phyloP scores from a whole-genome alignment of 2,113 vertebrate genomes.

The Gnathonemus longibarbis region DNA sequence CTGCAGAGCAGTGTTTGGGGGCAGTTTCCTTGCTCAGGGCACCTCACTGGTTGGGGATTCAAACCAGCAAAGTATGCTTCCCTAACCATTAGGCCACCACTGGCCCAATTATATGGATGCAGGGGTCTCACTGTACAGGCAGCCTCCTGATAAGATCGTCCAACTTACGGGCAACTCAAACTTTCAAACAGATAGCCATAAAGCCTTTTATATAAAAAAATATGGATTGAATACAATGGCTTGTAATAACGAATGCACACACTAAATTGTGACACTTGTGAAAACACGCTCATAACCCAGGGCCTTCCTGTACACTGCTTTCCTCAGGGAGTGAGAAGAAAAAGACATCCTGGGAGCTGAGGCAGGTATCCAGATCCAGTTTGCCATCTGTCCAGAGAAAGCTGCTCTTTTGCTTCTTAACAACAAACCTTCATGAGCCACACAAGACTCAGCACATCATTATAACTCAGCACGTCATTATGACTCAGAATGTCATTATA shows the following conservation, averaged over 20 bases:
- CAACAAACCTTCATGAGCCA: background rate
- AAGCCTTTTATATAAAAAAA: background rate
- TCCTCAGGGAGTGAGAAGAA: background rate
- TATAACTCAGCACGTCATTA: background rate
- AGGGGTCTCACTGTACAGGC: background rate
- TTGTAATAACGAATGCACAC: background rate
- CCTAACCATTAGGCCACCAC: too few relatives aligned
- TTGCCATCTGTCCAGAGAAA: constrained; percentile 30
- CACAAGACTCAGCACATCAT: background rate
- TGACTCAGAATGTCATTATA: background rate
- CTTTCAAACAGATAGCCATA: background rate
- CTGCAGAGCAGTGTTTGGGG: too few relatives aligned
- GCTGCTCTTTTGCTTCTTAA: constrained; percentile 4
- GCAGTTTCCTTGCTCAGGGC: too few relatives aligned
- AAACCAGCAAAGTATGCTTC: too few relatives aligned
- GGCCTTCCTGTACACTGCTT: background rate
- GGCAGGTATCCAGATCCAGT: constrained; percentile 14
- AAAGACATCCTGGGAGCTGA: background rate
- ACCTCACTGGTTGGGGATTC: too few relatives aligned
- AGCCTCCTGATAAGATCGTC: background rate
- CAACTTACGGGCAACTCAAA: background rate
- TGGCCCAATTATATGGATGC: too few relatives aligned
- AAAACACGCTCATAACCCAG: background rate
- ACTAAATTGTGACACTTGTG: too few relatives aligned
- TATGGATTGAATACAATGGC: background rate